These are phyloP conservation scores for Yponomeuta sedellus DNA, from an alignment of 2,888 invertebrate species.

Conservation along the genomic window DNA sequence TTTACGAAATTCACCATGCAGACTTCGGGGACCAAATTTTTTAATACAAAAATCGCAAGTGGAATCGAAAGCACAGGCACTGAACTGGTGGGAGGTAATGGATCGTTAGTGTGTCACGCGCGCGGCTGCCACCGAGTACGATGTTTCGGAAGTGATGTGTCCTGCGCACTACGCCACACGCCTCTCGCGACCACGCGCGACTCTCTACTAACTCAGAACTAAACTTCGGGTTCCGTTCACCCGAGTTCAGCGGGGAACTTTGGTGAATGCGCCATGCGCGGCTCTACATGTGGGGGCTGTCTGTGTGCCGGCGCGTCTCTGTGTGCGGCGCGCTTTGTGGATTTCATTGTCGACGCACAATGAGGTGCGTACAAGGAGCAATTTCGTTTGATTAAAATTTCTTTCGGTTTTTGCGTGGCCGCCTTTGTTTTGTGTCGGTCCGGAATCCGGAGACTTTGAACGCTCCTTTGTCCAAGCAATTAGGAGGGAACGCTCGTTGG, in stretches of 20 bases:
- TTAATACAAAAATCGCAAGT: not conserved
- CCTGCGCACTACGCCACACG: constrained; percentile 16
- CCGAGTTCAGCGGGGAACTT: constrained; percentile 35
- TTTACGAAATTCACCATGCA: constrained; percentile 56
- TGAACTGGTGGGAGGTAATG: not conserved
- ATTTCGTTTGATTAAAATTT: constrained; percentile 56
- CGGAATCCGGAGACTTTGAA: constrained; percentile 37
- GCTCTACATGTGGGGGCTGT: constrained; percentile 23
- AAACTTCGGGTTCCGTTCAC: constrained; percentile 49
- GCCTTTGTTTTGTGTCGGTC: constrained; percentile 43
- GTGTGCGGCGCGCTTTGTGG: constrained; percentile 51
- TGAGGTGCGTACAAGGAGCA: constrained; percentile 51
- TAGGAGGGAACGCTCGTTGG: constrained; percentile 50
- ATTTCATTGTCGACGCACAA: constrained; percentile 59
- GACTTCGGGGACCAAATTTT: constrained; percentile 25
- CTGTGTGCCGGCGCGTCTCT: constrained; percentile 20
- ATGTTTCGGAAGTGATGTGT: constrained; percentile 47
- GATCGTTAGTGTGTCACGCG: constrained; percentile 12
- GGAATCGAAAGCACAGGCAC: constrained; percentile 9
- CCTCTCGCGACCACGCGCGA: constrained; percentile 60
- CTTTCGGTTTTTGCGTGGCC: constrained; percentile 42
- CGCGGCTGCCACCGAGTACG: constrained; percentile 20
- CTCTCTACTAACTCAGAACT: constrained; percentile 39
- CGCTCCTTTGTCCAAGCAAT: constrained; percentile 43
- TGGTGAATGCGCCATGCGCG: constrained; percentile 51